Percentiles rank a stretch among this genome's conserved stretches.
Conservation (phyloP, 2,797 vertebrate genomes). For the Spinus pinus region DNA sequence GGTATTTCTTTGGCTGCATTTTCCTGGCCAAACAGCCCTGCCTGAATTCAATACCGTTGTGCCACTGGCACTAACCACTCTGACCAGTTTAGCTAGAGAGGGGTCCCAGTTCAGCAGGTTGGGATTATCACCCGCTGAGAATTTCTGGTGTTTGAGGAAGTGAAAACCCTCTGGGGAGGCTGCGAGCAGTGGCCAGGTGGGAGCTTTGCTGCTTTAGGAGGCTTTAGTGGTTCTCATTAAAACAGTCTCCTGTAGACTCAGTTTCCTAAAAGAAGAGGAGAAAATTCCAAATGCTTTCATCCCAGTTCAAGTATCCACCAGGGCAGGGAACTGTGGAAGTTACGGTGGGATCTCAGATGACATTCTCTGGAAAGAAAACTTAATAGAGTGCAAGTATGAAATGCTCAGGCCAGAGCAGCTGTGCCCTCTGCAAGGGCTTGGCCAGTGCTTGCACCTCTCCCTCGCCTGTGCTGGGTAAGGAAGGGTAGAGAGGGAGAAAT, state of each 20-base stretch:
- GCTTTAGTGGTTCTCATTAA: slow-evolving; percentile 36
- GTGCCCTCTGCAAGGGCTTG: slow-evolving; percentile 29
- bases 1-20: background rate
- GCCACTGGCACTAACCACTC: background rate
- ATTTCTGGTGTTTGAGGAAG: slow-evolving; percentile 25
- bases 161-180: slow-evolving; percentile 15
- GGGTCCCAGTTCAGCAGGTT: slow-evolving; percentile 39
- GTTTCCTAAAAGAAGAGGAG: slow-evolving; percentile 38
- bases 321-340: slow-evolving; percentile 38
- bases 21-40: background rate
- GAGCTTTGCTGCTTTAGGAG: slow-evolving; percentile 24
- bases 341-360: slow-evolving; percentile 12
- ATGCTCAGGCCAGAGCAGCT: background rate
- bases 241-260: slow-evolving; percentile 24
- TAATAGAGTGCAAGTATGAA: slow-evolving; percentile 38
- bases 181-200: slow-evolving; percentile 10
- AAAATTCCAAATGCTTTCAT: slow-evolving; percentile 50
- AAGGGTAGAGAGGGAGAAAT: background rate
- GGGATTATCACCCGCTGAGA: slow-evolving; percentile 30
- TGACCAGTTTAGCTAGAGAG: background rate
- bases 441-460: background rate
- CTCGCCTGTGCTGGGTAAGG: background rate
- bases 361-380: slow-evolving; percentile 43
- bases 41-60: background rate
- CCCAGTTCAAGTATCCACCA: slow-evolving; percentile 38